A percentile compares a stretch with the other conserved stretches of the same genome.
Evolutionary conservation across 1,140 invertebrate species (phyloP).

Genomic region (Thalassaphorura encarpata): DNA sequence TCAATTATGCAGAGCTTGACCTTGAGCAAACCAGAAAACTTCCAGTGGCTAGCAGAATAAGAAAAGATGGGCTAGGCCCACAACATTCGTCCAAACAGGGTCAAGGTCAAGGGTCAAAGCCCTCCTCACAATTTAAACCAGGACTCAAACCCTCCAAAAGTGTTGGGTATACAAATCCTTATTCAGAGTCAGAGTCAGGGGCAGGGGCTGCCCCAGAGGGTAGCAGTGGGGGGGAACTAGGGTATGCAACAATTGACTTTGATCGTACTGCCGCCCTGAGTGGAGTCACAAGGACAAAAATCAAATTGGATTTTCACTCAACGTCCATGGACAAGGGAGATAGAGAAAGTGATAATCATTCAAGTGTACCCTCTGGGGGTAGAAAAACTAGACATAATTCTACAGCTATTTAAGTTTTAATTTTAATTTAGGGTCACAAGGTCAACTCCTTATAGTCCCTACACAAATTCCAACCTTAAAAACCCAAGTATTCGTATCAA

Average conservation of each 20-base stretch:
- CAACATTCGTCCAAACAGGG: too few relatives aligned
- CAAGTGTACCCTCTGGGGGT: slow-evolving; percentile 45
- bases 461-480: too few relatives aligned
- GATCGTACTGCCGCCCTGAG: slow-evolving; percentile 75
- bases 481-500: too few relatives aligned
- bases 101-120: neutral
- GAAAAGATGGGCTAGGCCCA: too few relatives aligned
- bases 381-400: slow-evolving; percentile 56
- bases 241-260: slow-evolving; percentile 89
- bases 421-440: too few relatives aligned
- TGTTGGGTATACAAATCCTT: too few relatives aligned
- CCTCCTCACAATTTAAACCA: too few relatives aligned
- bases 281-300: slow-evolving; percentile 29
- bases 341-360: slow-evolving; percentile 43
- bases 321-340: slow-evolving; percentile 1
- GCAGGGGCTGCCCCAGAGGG: slow-evolving; percentile 45
- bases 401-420: slow-evolving; percentile 36
- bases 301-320: slow-evolving; percentile 19
- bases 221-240: slow-evolving; percentile 39
- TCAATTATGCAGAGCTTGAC: slow-evolving; percentile 45
- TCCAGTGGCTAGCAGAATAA: too few relatives aligned
- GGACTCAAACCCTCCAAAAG: too few relatives aligned
- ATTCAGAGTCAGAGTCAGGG: too few relatives aligned
- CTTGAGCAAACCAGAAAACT: too few relatives aligned
- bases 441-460: too few relatives aligned